Conservation (phyloP, 2,888 invertebrate genomes). For the Mycalesis mineus region DNA sequence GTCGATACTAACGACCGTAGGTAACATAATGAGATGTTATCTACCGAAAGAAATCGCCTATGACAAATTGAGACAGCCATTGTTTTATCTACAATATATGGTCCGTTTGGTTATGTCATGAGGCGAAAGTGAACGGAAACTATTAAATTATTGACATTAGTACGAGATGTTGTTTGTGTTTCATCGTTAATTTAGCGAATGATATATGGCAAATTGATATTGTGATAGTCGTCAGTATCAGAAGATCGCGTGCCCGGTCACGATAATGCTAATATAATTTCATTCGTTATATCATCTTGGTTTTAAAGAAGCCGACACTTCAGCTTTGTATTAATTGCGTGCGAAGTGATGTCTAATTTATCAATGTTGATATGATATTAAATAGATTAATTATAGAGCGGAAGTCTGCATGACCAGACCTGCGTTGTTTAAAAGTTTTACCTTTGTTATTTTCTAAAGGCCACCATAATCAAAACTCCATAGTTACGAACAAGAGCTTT, state of each 20-base stretch:
- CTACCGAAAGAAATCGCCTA: constrained; percentile 41
- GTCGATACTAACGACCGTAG: constrained; percentile 27
- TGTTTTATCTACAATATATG: constrained; percentile 31
- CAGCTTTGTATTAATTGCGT: no score
- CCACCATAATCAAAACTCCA: no score
- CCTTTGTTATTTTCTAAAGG: no score
- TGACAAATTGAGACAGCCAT: constrained; percentile 45
- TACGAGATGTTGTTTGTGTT: constrained; percentile 20
- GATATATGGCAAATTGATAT: constrained; percentile 23
- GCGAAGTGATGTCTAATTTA: no score
- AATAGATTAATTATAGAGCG: no score
- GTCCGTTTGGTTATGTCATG: constrained; percentile 29
- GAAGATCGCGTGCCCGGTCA: background rate
- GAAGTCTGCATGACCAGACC: no score
- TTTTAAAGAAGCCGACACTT: background rate
- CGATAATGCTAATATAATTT: background rate
- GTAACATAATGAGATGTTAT: constrained; percentile 36
- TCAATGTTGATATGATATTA: no score
- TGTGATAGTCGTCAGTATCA: constrained; percentile 9
- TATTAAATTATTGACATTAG: constrained; percentile 18
- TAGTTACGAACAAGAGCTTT: no score
- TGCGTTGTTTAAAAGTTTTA: no score
- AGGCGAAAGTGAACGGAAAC: constrained; percentile 30
- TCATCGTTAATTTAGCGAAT: constrained; percentile 26
- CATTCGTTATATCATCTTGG: constrained; percentile 1